These are phyloP conservation scores for Sebastes trivittatus DNA, from an alignment of 2,797 vertebrate genomes.

Conservation along the genomic window DNA sequence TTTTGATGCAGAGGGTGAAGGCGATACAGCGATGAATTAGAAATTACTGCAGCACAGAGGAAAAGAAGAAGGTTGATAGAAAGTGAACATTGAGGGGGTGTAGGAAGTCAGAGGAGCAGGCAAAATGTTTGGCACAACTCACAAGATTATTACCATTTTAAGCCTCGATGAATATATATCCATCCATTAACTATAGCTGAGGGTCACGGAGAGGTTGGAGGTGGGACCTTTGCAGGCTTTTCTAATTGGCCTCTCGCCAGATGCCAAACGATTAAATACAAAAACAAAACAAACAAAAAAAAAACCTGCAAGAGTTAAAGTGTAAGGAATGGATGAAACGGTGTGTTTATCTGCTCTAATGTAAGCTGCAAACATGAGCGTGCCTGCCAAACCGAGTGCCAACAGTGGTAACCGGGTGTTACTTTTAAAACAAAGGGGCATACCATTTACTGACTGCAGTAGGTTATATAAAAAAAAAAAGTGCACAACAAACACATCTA, in stretches of 20 bases:
- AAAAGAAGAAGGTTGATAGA: slow-evolving; percentile 7
- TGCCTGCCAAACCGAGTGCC: too few relatives aligned
- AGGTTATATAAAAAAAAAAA: too few relatives aligned
- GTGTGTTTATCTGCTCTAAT: not conserved
- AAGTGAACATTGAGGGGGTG: slow-evolving; percentile 10
- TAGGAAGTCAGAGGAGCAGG: slow-evolving; percentile 5
- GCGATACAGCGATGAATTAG: slow-evolving; percentile 9
- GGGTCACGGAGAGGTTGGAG: not conserved
- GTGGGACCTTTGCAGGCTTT: not conserved
- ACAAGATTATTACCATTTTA: slow-evolving; percentile 24
- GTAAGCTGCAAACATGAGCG: too few relatives aligned
- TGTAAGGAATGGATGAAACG: not conserved
- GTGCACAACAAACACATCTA: too few relatives aligned
- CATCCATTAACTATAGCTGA: not conserved
- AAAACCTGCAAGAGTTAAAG: not conserved
- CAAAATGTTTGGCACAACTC: slow-evolving; percentile 23
- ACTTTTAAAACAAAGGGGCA: too few relatives aligned
- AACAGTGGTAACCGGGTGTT: too few relatives aligned
- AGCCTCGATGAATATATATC: slow-evolving; percentile 7
- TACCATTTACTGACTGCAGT: too few relatives aligned
- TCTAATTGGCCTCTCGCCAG: too few relatives aligned
- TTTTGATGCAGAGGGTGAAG: slow-evolving; percentile 25
- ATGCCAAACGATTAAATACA: not conserved
- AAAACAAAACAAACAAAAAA: not conserved
- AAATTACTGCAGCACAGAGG: not conserved